phyloP scores from a whole-genome alignment of 1,140 invertebrate genomes.

The Cydia splendana region DNA sequence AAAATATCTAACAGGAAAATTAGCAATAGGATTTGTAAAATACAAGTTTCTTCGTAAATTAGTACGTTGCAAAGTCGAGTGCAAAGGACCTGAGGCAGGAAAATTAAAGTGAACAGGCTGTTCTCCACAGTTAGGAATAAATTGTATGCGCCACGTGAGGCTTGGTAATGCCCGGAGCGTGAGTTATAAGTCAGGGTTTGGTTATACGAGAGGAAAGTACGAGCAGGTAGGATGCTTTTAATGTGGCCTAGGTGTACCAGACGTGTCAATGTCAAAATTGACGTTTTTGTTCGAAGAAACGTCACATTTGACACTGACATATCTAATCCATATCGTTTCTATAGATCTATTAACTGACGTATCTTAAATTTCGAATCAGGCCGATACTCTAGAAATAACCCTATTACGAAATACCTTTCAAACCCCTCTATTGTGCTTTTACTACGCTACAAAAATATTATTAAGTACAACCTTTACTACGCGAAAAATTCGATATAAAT shows the following conservation, averaged over 20 bases:
- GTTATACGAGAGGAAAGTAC: neutral
- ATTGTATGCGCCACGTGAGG: slow-evolving; percentile 26
- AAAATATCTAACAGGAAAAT: no score
- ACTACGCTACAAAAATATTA: neutral
- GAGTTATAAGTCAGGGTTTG: neutral
- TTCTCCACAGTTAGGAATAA: neutral
- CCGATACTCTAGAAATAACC: no score
- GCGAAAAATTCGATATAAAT: neutral
- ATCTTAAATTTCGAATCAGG: no score
- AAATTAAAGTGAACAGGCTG: neutral
- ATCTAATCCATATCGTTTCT: no score
- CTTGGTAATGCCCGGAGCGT: neutral
- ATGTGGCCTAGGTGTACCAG: neutral
- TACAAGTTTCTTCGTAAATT: no score
- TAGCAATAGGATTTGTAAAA: no score
- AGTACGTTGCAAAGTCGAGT: no score
- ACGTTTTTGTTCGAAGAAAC: no score
- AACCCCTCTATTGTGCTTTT: neutral
- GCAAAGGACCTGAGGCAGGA: neutral
- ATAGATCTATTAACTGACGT: no score
- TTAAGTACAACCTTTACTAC: neutral
- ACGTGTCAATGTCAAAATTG: no score
- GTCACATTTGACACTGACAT: no score
- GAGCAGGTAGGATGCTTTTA: neutral
- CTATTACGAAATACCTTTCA: neutral